phyloP scores from a whole-genome alignment of 2,113 vertebrate species.

The Chamaetylas fuelleborni region DNA sequence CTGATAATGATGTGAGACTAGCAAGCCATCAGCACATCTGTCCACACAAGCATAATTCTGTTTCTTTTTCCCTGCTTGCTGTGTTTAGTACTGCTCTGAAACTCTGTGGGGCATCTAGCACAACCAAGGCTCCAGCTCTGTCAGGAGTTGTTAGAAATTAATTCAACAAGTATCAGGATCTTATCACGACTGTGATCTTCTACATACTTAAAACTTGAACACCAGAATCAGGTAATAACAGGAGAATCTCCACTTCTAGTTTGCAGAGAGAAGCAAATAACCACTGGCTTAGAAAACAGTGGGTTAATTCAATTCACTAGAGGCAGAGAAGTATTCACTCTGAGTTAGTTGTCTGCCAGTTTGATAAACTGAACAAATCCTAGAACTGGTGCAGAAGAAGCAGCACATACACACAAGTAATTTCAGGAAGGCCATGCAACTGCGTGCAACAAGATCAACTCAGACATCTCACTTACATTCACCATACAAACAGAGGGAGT shows the following conservation, averaged over 20 bases:
- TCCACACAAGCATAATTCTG: neutral
- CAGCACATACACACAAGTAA: neutral
- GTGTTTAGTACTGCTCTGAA: neutral
- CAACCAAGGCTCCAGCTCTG: neutral
- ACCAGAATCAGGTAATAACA: neutral
- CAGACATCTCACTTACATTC: neutral
- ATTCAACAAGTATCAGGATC: neutral
- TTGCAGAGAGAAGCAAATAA: neutral
- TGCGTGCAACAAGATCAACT: neutral
- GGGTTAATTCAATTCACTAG: neutral
- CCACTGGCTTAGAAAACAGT: neutral
- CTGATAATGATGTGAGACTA: neutral
- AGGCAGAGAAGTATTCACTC: neutral
- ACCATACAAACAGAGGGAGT: neutral
- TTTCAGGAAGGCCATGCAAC: neutral
- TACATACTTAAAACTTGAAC: neutral
- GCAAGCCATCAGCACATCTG: neutral
- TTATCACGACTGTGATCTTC: neutral
- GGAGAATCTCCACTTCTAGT: neutral
- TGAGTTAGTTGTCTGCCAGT: neutral
- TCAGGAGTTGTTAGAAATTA: neutral
- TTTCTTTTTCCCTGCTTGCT: neutral
- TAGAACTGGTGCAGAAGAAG: neutral
- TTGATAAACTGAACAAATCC: neutral
- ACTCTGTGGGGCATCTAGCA: neutral